phyloP scores from a whole-genome alignment of 2,113 vertebrate species.

The Nothoprocta pentlandii region DNA sequence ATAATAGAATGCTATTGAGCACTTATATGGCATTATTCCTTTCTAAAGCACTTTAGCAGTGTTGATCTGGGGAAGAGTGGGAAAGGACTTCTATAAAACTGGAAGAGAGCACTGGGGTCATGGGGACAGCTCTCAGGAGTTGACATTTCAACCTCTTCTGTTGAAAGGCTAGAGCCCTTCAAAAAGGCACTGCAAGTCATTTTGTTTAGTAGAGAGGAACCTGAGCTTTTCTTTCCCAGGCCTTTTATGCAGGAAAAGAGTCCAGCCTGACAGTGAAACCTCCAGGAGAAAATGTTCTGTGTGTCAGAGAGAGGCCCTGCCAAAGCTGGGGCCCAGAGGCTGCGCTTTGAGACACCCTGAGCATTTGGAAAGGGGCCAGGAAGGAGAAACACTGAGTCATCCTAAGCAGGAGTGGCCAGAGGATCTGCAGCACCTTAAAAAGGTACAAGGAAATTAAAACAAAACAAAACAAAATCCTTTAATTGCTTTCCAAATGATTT shows the following conservation, averaged over 20 bases:
- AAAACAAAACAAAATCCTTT: neutral
- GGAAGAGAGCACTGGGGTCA: neutral
- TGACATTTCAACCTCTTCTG: neutral
- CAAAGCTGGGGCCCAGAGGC: neutral
- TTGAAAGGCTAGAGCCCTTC: neutral
- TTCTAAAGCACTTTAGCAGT: slow-evolving; percentile 8
- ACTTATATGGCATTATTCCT: slow-evolving; percentile 3
- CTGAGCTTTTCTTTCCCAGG: neutral
- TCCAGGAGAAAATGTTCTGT: neutral
- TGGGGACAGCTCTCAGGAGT: neutral
- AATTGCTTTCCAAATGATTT: slow-evolving; percentile 37
- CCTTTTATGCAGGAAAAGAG: neutral
- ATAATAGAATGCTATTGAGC: neutral
- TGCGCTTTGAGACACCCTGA: neutral
- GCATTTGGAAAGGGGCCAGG: neutral
- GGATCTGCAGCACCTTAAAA: neutral
- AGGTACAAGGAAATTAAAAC: neutral
- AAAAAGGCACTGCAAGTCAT: neutral
- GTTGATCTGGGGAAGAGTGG: neutral
- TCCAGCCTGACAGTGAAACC: neutral
- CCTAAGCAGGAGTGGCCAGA: neutral
- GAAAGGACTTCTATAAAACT: neutral
- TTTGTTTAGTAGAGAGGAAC: neutral
- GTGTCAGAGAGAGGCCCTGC: neutral
- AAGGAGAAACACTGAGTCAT: neutral